Conservation (phyloP, 1,140 invertebrate genomes). For the Bemisia tabaci region DNA sequence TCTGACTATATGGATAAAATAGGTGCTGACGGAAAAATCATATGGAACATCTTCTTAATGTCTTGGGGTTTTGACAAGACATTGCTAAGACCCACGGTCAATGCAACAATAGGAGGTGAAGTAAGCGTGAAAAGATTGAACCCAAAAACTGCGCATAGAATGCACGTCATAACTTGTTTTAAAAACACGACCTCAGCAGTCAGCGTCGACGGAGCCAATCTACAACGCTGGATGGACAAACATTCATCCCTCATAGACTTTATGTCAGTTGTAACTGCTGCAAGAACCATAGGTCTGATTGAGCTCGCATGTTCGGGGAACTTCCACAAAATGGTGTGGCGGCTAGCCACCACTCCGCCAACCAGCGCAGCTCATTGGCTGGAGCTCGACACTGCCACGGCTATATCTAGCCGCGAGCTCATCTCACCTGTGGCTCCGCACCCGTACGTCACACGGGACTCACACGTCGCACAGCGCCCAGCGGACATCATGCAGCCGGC, state of each 20-base stretch:
- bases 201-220: background rate
- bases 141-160: background rate
- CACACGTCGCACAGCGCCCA: too few species aligned
- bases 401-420: too few species aligned
- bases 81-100: background rate
- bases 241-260: background rate
- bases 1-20: background rate
- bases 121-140: background rate
- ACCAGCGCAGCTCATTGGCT: too few species aligned
- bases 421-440: too few species aligned
- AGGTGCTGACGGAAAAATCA: background rate
- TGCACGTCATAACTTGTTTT: background rate
- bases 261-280: background rate
- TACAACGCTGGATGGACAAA: background rate
- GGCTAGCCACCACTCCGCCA: too few species aligned
- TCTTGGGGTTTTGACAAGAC: background rate
- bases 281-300: background rate
- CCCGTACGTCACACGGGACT: too few species aligned
- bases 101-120: background rate
- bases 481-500: too few species aligned
- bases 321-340: background rate
- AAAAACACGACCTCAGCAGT: background rate
- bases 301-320: background rate
- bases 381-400: too few species aligned
- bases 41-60: background rate